A percentile compares a stretch with the other conserved stretches of the same genome.
phyloP scores from a whole-genome alignment of 1,140 invertebrate genomes.

The Megathymus violae region DNA sequence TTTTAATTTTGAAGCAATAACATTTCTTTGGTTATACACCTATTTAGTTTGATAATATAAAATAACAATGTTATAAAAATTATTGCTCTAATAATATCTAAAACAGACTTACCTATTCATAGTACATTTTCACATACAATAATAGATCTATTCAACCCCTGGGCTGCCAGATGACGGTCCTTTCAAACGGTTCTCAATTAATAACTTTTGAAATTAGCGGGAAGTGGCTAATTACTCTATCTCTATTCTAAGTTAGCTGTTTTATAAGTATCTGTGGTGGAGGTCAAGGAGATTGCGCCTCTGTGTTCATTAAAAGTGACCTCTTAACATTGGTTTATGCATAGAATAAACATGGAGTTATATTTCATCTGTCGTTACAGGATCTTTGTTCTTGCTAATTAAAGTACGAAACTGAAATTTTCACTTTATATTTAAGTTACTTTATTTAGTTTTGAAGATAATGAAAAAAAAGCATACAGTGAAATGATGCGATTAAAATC shows the following conservation, averaged over 20 bases:
- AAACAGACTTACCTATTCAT: neutral
- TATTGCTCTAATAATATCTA: neutral
- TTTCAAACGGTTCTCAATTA: conserved; percentile 74
- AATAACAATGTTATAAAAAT: no score
- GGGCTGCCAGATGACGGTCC: conserved; percentile 67
- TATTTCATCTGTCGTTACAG: neutral
- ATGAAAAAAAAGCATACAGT: no score
- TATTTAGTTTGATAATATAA: no score
- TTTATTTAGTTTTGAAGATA: no score
- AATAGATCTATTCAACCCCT: conserved; percentile 37
- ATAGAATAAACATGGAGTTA: neutral
- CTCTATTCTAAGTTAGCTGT: conserved; percentile 62
- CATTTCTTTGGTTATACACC: no score
- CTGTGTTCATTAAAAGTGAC: conserved; percentile 24
- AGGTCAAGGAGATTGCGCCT: conserved; percentile 33
- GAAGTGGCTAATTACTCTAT: conserved; percentile 75
- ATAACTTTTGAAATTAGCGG: conserved; percentile 78
- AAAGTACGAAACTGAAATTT: no score
- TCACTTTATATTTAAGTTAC: no score
- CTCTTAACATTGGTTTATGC: conserved; percentile 17
- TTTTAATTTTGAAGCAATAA: no score
- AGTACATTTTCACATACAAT: conserved; percentile 32
- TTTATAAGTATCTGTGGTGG: conserved; percentile 46
- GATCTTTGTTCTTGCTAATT: neutral
- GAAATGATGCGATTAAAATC: no score